Conservation (phyloP, 1,140 invertebrate species). For the Rhyacophila brunnea region DNA sequence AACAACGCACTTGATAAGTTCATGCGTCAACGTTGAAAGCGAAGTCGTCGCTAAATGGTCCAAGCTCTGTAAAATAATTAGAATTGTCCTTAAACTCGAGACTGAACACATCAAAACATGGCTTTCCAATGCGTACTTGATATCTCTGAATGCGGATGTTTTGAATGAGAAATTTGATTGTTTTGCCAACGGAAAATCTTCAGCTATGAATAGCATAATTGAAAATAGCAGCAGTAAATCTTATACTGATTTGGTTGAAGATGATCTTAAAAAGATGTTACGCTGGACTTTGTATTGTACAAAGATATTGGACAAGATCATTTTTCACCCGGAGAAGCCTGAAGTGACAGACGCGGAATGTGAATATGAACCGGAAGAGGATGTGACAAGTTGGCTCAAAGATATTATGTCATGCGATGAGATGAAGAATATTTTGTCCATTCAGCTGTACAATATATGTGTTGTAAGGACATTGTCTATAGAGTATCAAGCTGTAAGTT, state of each 20-base stretch:
- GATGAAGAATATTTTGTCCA: constrained; percentile 16
- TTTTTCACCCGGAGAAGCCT: not conserved
- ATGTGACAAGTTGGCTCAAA: not conserved
- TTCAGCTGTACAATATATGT: constrained; percentile 17
- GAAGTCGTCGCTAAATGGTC: constrained; percentile 6
- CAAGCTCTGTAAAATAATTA: constrained; percentile 10
- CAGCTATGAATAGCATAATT: constrained; percentile 10
- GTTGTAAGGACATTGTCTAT: constrained; percentile 23
- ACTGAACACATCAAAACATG: constrained; percentile 13
- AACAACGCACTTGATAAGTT: constrained; percentile 21
- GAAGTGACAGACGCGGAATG: constrained; percentile 2
- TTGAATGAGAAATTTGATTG: constrained; percentile 23
- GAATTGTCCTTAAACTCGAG: constrained; percentile 18
- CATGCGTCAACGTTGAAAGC: constrained; percentile 13
- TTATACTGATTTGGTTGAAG: constrained; percentile 12
- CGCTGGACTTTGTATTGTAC: constrained; percentile 20
- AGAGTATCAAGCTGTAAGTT: constrained; percentile 33
- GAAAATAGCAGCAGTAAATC: constrained; percentile 9
- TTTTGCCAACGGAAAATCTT: constrained; percentile 5
- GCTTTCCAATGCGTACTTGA: constrained; percentile 1
- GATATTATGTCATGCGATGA: constrained; percentile 3
- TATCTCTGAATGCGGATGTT: constrained; percentile 22
- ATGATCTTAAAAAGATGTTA: constrained; percentile 21
- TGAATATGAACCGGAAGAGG: constrained; percentile 10
- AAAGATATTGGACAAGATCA: constrained; percentile 24